Conservation (phyloP, 1,140 invertebrate genomes). For the Bombus waltoni region DNA sequence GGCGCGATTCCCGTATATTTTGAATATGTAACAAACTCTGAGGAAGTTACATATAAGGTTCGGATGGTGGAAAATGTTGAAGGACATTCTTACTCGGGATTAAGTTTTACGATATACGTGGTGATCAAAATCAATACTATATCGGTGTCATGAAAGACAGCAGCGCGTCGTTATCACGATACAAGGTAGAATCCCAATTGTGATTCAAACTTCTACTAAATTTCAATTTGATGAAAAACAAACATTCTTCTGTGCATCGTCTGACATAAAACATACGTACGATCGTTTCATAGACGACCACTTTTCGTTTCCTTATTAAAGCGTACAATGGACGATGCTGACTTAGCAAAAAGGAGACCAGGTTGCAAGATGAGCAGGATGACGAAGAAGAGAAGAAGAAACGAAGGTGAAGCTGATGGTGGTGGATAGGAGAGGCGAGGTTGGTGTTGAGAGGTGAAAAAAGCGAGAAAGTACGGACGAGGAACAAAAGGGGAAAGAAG, state of each 20-base stretch:
- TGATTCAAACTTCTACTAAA: too few relatives aligned
- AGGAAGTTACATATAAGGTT: background rate
- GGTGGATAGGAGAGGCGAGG: slow-evolving; percentile 16
- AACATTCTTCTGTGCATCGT: background rate
- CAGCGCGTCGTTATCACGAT: too few relatives aligned
- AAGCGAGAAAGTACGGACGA: slow-evolving; percentile 45
- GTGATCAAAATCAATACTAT: too few relatives aligned
- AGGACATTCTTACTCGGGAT: too few relatives aligned
- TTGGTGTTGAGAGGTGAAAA: slow-evolving; percentile 49
- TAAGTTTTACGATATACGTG: too few relatives aligned
- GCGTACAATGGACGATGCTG: background rate
- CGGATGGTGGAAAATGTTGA: too few relatives aligned
- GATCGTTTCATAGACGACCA: background rate
- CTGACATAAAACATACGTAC: background rate
- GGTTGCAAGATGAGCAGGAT: background rate
- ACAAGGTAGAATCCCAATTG: too few relatives aligned
- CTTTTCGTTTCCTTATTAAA: background rate
- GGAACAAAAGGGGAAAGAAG: slow-evolving; percentile 40
- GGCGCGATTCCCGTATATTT: background rate
- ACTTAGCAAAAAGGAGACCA: background rate
- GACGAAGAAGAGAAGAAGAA: slow-evolving; percentile 30
- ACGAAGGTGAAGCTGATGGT: slow-evolving; percentile 21
- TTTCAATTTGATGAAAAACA: background rate
- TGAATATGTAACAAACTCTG: background rate
- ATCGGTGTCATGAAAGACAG: too few relatives aligned